Conservation (phyloP, 1,140 invertebrate genomes). For the Argopecten irradians region DNA sequence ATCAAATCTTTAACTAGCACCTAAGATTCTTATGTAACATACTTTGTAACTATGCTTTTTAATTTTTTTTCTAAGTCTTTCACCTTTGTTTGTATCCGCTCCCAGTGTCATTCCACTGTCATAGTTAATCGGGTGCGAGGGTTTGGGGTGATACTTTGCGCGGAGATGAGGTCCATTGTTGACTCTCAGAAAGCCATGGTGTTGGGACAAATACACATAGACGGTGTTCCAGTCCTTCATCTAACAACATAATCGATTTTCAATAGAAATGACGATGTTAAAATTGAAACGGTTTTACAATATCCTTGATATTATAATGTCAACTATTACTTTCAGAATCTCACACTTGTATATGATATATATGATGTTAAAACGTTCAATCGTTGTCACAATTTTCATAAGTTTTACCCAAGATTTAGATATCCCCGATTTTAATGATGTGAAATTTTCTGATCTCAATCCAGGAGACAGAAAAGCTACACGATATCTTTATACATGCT, state of each 20-base stretch:
- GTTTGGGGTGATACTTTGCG: background rate
- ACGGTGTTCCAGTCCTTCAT: conserved; percentile 24
- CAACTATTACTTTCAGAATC: background rate
- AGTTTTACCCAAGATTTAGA: too few relatives aligned
- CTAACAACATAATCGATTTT: background rate
- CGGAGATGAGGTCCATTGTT: conserved; percentile 31
- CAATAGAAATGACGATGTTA: background rate
- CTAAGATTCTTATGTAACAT: too few relatives aligned
- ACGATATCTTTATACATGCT: too few relatives aligned
- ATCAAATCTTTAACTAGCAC: too few relatives aligned
- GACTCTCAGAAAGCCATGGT: conserved; percentile 24
- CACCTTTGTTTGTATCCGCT: conserved; percentile 1
- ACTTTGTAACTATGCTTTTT: too few relatives aligned
- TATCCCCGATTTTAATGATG: too few relatives aligned
- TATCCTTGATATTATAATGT: background rate
- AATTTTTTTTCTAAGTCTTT: too few relatives aligned
- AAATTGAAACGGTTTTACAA: background rate
- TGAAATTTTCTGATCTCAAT: too few relatives aligned
- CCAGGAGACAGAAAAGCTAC: too few relatives aligned
- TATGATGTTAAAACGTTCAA: background rate
- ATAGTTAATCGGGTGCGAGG: conserved; percentile 20
- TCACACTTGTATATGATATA: background rate
- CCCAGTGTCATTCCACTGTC: conserved; percentile 33
- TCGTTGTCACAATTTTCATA: too few relatives aligned
- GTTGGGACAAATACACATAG: conserved; percentile 11